Conservation (phyloP, 2,888 invertebrate species). For the Deilephila elpenor region DNA sequence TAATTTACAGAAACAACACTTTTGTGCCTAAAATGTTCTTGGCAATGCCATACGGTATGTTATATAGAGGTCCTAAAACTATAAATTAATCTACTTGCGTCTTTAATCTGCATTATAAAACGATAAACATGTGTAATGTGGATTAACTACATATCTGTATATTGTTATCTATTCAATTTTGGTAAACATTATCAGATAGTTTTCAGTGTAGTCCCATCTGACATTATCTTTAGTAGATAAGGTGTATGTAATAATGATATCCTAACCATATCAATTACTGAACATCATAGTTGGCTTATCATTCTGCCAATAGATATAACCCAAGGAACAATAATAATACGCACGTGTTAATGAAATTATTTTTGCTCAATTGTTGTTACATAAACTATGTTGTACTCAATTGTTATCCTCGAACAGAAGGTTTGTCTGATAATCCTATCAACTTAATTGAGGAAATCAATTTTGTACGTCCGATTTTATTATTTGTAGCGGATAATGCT, state of each 20-base stretch:
- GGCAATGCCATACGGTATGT: too few relatives aligned
- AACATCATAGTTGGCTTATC: slow-evolving; percentile 28
- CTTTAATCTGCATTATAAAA: background rate
- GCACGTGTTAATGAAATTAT: background rate
- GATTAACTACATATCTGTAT: slow-evolving; percentile 25
- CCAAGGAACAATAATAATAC: background rate
- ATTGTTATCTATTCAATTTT: slow-evolving; percentile 44
- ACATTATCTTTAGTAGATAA: slow-evolving; percentile 44
- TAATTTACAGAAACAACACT: too few relatives aligned
- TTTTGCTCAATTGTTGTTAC: background rate
- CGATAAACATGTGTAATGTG: slow-evolving; percentile 5
- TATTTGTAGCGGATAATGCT: background rate
- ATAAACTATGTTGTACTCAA: background rate
- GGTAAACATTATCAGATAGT: slow-evolving; percentile 49
- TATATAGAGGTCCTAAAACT: too few relatives aligned
- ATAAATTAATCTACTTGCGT: background rate
- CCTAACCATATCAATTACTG: slow-evolving; percentile 51
- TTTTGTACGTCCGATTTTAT: background rate
- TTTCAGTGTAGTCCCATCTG: slow-evolving; percentile 47
- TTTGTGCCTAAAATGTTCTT: too few relatives aligned
- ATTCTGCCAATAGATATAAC: slow-evolving; percentile 28
- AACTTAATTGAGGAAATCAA: slow-evolving; percentile 6
- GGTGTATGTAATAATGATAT: slow-evolving; percentile 48
- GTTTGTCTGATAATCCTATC: background rate
- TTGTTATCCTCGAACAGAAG: background rate